Evolutionary conservation across 2,797 vertebrate genomes (phyloP).

Genomic region (Sebastiscus albofasciatus): DNA sequence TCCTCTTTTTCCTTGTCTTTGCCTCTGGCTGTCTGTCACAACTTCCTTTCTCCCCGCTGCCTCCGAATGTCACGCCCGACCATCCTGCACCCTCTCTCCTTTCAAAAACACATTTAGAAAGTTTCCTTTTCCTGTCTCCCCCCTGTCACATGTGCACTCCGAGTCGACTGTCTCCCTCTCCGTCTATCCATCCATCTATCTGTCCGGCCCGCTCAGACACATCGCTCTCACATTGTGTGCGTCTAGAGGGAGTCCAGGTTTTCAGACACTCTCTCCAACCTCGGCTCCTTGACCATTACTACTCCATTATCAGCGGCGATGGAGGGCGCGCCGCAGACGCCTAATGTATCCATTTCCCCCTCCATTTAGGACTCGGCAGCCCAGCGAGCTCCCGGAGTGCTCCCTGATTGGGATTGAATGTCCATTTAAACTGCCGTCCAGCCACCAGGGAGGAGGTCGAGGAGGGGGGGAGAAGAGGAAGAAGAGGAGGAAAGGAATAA

Average conservation of each 20-base stretch:
- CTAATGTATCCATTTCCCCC: constrained; percentile 85
- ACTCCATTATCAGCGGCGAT: constrained; percentile 81
- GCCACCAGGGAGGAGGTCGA: constrained; percentile 61
- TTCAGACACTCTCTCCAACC: constrained; percentile 71
- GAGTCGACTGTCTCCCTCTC: neutral
- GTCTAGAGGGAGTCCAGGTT: constrained; percentile 68
- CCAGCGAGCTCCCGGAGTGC: constrained; percentile 77
- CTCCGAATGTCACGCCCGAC: constrained; percentile 36
- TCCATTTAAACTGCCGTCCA: constrained; percentile 82
- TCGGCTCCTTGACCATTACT: constrained; percentile 82
- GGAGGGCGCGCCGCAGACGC: constrained; percentile 78
- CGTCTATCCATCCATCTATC: neutral
- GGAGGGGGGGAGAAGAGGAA: neutral
- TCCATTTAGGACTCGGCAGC: constrained; percentile 80
- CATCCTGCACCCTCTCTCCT: constrained; percentile 17
- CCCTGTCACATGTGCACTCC: constrained; percentile 5
- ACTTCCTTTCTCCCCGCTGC: constrained; percentile 40
- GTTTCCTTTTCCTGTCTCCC: constrained; percentile 12
- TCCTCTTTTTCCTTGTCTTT: constrained; percentile 38
- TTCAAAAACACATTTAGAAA: constrained; percentile 41
- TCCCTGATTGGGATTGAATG: constrained; percentile 85
- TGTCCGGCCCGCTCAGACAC: constrained; percentile 49
- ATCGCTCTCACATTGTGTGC: constrained; percentile 54
- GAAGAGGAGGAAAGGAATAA: constrained; percentile 39
- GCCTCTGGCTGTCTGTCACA: constrained; percentile 65